Evolutionary conservation across 1,140 invertebrate genomes (phyloP).

Genomic region (Agraylea sexmaculata): DNA sequence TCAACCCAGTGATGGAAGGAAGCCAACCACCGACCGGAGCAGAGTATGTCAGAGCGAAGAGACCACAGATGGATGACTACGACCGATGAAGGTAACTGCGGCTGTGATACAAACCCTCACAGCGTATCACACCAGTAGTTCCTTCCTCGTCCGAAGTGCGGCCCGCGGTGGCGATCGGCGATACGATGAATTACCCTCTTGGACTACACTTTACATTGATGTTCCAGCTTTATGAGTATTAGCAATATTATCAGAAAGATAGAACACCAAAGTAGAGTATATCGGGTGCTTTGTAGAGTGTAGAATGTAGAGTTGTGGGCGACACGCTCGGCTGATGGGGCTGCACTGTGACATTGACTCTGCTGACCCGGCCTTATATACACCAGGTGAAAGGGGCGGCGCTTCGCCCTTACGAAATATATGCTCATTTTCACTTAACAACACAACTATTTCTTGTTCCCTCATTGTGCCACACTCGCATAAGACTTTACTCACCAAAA

Average conservation of each 20-base stretch:
- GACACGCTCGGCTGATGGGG: not conserved
- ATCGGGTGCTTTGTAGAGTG: too few species aligned
- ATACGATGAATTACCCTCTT: not conserved
- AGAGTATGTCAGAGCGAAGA: not conserved
- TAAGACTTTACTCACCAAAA: too few species aligned
- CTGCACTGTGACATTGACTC: not conserved
- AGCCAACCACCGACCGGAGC: not conserved
- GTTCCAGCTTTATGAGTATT: constrained; percentile 50
- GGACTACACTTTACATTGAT: constrained; percentile 38
- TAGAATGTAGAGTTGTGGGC: constrained; percentile 13
- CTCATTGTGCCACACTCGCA: too few species aligned
- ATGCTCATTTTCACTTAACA: too few species aligned
- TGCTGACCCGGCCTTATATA: too few species aligned
- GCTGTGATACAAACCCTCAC: constrained; percentile 42
- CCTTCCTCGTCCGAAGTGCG: constrained; percentile 25
- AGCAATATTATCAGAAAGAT: constrained; percentile 28
- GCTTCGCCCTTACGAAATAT: too few species aligned
- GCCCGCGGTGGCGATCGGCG: not conserved
- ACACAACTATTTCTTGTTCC: too few species aligned
- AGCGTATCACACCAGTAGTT: constrained; percentile 40
- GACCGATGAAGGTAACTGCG: constrained; percentile 37
- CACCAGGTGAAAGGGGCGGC: too few species aligned
- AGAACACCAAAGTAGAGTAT: constrained; percentile 47
- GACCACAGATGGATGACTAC: not conserved
- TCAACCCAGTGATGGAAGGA: not conserved